phyloP scores from a whole-genome alignment of 2,888 invertebrate genomes.

The Caenorhabditis sp. region DNA sequence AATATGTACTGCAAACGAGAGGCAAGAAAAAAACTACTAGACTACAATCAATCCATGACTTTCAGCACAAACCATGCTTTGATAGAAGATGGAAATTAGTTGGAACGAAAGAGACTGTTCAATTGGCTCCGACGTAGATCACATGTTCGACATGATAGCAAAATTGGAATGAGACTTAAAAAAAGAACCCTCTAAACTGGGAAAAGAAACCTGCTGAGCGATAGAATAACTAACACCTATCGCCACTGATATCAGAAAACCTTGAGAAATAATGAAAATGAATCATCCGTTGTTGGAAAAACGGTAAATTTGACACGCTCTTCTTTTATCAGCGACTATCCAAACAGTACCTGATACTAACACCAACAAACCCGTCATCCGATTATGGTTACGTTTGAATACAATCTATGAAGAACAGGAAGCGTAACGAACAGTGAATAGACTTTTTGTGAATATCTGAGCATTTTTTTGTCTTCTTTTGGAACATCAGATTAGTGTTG shows the following conservation, averaged over 20 bases:
- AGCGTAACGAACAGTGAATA: no score
- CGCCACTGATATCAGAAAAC: background rate
- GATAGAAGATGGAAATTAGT: background rate
- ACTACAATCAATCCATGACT: conserved; percentile 14
- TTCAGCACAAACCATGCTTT: conserved; percentile 24
- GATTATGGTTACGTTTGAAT: background rate
- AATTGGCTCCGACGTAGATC: conserved; percentile 1
- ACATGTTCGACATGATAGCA: conserved; percentile 18
- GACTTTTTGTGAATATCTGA: no score
- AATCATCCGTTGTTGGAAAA: background rate
- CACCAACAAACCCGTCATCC: background rate
- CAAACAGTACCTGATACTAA: background rate
- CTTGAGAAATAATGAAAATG: background rate
- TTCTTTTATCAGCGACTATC: background rate
- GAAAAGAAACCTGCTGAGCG: background rate
- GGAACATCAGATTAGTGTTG: no score
- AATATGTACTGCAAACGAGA: conserved; percentile 34
- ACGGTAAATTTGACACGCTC: background rate
- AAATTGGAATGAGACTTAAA: background rate
- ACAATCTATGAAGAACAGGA: background rate
- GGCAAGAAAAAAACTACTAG: conserved; percentile 27
- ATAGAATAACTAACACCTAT: background rate
- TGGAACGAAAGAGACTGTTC: background rate
- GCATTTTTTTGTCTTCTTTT: no score
- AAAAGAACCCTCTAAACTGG: background rate